A percentile compares a stretch with the other conserved stretches of the same genome.
Evolutionary conservation across 1,140 invertebrate species (phyloP).

Genomic region (Drosophila aff.): DNA sequence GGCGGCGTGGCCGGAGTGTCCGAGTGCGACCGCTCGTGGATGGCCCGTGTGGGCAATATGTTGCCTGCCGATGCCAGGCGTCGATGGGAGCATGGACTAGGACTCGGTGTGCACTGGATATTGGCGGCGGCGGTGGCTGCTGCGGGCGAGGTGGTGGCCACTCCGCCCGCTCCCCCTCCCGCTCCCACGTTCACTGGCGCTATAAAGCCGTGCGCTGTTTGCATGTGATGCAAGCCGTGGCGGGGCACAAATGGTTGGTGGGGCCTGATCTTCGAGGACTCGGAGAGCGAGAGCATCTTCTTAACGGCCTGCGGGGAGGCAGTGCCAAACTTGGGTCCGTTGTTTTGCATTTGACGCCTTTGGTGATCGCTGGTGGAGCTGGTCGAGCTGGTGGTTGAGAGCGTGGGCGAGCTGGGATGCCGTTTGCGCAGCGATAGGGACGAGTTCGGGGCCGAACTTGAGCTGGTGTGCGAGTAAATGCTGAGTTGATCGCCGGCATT

Average conservation of each 20-base stretch:
- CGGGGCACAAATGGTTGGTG: conserved; percentile 88
- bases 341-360: conserved; percentile 91
- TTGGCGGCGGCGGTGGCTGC: conserved; percentile 34
- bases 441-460: conserved; percentile 37
- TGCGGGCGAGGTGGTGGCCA: conserved; percentile 25
- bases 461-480: conserved; percentile 70
- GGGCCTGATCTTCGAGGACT: conserved; percentile 94
- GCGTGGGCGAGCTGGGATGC: conserved; percentile 87
- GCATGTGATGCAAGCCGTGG: conserved; percentile 72
- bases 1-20: conserved; percentile 90
- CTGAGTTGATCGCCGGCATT: conserved; percentile 79
- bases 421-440: conserved; percentile 86
- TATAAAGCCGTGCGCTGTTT: conserved; percentile 63
- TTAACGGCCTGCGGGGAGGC: conserved; percentile 97
- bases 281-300: conserved; percentile 95
- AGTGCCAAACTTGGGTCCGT: conserved; percentile 92
- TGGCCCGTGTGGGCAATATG: conserved; percentile 85
- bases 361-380: conserved; percentile 95
- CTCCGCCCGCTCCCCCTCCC: conserved; percentile 14
- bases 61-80: conserved; percentile 87
- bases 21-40: conserved; percentile 95
- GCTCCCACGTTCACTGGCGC: conserved; percentile 39
- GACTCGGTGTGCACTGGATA: conserved; percentile 71
- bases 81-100: conserved; percentile 88
- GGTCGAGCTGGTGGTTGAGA: conserved; percentile 95